Percentiles rank a stretch among this genome's conserved stretches.
Evolutionary conservation across 30 jellyfish, hydroid and myxozoan species (phyloP).

Genomic region (Clytia hemisphaerica): DNA sequence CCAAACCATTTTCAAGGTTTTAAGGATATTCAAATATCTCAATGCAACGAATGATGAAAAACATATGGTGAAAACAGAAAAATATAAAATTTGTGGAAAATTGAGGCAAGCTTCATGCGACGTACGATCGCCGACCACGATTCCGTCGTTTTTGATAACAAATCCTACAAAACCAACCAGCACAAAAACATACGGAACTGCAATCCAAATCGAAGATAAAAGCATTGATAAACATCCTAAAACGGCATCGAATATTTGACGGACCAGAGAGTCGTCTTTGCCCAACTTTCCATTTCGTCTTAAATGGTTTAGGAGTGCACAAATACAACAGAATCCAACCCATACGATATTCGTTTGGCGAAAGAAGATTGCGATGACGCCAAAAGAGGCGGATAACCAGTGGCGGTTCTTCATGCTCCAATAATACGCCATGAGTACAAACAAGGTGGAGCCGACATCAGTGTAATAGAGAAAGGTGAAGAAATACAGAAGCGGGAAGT

Average conservation of each 20-base stretch:
- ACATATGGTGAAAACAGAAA: constrained; percentile 51
- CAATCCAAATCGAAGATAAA: not conserved
- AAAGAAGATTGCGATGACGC: constrained; percentile 70
- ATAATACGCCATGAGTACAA: constrained; percentile 54
- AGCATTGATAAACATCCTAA: not conserved
- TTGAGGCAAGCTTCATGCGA: constrained; percentile 77
- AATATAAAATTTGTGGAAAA: constrained; percentile 76
- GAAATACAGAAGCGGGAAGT: constrained; percentile 72
- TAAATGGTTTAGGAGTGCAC: constrained; percentile 14
- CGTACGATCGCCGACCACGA: constrained; percentile 94
- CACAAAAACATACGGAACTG: constrained; percentile 43
- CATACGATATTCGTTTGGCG: constrained; percentile 93
- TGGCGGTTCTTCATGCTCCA: constrained; percentile 45
- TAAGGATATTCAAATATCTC: not conserved
- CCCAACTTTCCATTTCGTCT: constrained; percentile 16
- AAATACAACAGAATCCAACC: constrained; percentile 71
- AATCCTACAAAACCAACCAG: constrained; percentile 54
- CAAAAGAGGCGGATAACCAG: constrained; percentile 48
- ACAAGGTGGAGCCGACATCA: constrained; percentile 85
- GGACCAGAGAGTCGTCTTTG: not conserved
- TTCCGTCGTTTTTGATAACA: constrained; percentile 63
- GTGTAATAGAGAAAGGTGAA: constrained; percentile 78
- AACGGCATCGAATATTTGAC: constrained; percentile 6
- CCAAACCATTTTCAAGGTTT: not conserved
- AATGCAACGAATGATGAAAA: constrained; percentile 14